Base-by-base conservation (phyloP, 2,888 invertebrate genomes). In the Cantharis rustica region DNA sequence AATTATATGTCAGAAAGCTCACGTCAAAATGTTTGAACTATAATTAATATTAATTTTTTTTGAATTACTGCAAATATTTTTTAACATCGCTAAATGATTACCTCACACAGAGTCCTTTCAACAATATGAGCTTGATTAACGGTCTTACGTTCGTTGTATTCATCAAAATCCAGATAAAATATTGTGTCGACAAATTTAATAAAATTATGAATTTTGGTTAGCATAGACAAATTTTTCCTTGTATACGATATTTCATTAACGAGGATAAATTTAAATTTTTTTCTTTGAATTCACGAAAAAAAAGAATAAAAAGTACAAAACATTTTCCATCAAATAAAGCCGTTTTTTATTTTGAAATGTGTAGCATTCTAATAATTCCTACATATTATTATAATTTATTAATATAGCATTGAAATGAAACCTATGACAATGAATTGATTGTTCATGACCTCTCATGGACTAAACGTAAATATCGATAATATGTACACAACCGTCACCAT, bases 341-440 rank as follows among this genome's bases (percentile, higher is more conserved):
- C 16, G 4, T 64, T 13, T 16, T 64, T 20, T 66, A 66, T 20
- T 47, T 47, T 23, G 64, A 66, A 66, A 66, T 63, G 17, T 11
- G 10, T 17, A 16, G 3, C 20, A 17, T 9, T 23, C 5, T 23
- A 23, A 23, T 27, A 27, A 10, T n/a, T 64, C 64, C 23, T 20
- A n/a, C 17, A 66, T 31, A 31, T 31, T 31, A 31, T 31, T 31
- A 27, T 27, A 23, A 23, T 23, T 23, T 23, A 27, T 31, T 31
- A 31, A 31, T 31, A 13, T 31, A 31, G 31, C 31, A 31, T 31
- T 31, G 31, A 31, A 31, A 66, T 66, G 23, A 10, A 16, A 69
- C 69, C 27, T 27, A 27, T 27, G 27, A 69, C 69, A 69, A 69
- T 66, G 17, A 66, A 66, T 69, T 69, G 69, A 69, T 69, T 47